Evolutionary conservation across 2,113 vertebrate species (phyloP).

Genomic region (Triplophysa tibetana): DNA sequence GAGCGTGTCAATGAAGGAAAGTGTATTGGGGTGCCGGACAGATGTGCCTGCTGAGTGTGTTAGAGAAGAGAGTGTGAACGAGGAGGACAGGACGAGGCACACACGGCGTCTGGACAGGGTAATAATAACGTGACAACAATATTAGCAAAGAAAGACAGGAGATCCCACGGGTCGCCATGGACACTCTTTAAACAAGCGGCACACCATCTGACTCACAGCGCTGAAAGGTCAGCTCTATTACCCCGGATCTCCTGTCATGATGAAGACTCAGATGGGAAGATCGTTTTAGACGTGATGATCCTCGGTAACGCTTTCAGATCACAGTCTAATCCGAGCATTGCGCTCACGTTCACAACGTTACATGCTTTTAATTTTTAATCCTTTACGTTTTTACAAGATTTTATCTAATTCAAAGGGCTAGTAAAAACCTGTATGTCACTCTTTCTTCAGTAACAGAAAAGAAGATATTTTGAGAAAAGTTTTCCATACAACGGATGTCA

Average conservation of each 20-base stretch:
- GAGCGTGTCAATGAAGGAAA: slow-evolving; percentile 26
- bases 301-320: slow-evolving; percentile 38
- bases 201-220: slow-evolving; percentile 32
- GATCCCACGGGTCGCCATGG: slow-evolving; percentile 36
- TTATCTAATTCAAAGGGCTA: no score
- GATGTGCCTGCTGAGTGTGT: slow-evolving; percentile 59
- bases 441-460: no score
- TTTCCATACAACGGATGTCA: no score
- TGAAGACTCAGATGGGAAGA: slow-evolving; percentile 36
- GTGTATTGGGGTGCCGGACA: slow-evolving; percentile 48
- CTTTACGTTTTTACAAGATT: no score
- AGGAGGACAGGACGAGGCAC: slow-evolving; percentile 46
- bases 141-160: slow-evolving; percentile 48
- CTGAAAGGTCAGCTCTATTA: slow-evolving; percentile 56
- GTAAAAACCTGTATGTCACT: no score
- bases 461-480: no score
- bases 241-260: slow-evolving; percentile 47
- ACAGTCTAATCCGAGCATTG: slow-evolving; percentile 10
- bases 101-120: slow-evolving; percentile 44
- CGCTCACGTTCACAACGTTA: neutral
- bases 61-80: slow-evolving; percentile 43
- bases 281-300: slow-evolving; percentile 49
- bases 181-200: slow-evolving; percentile 30
- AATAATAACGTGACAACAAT: slow-evolving; percentile 55
- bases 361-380: neutral